These are phyloP conservation scores for Sisor rabdophorus DNA, from an alignment of 2,113 vertebrate genomes.

Conservation along the genomic window DNA sequence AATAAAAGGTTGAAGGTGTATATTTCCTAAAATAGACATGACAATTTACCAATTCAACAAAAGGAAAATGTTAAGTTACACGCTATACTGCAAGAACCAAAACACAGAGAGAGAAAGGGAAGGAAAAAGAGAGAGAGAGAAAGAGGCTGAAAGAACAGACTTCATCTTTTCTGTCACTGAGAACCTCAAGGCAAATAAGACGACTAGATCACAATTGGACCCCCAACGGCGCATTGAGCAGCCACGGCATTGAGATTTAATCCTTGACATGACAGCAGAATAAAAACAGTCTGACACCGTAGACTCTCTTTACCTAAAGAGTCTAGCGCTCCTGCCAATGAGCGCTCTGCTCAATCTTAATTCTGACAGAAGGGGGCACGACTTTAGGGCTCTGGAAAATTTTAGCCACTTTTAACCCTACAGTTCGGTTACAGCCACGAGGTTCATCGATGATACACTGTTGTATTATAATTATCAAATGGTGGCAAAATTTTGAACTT, in stretches of 20 bases:
- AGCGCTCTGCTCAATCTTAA: constrained; percentile 64
- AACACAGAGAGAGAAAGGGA: constrained; percentile 38
- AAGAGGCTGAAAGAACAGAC: constrained; percentile 57
- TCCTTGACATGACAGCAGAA: constrained; percentile 70
- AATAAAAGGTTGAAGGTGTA: constrained; percentile 19
- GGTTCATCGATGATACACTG: not conserved
- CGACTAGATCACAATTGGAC: constrained; percentile 69
- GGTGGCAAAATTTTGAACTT: not conserved
- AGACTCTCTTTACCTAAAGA: constrained; percentile 71
- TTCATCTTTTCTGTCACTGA: constrained; percentile 52
- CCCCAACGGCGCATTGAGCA: constrained; percentile 67
- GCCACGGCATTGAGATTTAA: constrained; percentile 65
- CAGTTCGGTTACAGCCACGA: not conserved
- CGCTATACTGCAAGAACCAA: constrained; percentile 34
- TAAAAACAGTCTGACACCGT: constrained; percentile 74
- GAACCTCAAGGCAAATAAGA: constrained; percentile 60
- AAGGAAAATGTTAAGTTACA: not conserved
- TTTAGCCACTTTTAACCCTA: constrained; percentile 4
- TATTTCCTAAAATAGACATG: constrained; percentile 63
- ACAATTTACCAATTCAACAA: constrained; percentile 51
- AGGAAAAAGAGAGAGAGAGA: constrained; percentile 30
- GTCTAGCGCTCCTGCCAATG: constrained; percentile 62
- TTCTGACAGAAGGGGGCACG: constrained; percentile 68
- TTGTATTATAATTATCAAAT: not conserved
- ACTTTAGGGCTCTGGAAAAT: constrained; percentile 30